Percentiles rank a stretch among this genome's conserved stretches.
Conservation (phyloP, 2,888 invertebrate species). For the Heteromurus nitidus region DNA sequence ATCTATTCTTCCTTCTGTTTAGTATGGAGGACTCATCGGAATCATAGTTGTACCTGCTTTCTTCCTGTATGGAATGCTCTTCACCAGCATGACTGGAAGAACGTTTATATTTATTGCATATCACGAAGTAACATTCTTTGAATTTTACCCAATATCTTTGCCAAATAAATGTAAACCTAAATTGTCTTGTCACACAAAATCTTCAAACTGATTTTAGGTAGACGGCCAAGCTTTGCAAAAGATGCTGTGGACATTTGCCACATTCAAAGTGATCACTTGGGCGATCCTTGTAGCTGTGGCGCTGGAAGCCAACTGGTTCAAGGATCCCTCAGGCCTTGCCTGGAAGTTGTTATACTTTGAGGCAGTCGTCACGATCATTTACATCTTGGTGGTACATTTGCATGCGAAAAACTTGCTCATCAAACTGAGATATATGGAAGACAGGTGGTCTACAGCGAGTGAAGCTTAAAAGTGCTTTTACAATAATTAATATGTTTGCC, state of each 20-base stretch:
- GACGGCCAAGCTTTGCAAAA: constrained; percentile 42
- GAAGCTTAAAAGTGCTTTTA: constrained; percentile 39
- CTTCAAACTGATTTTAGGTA: too few relatives aligned
- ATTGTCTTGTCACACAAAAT: too few relatives aligned
- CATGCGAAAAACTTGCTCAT: constrained; percentile 46
- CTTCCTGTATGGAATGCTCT: constrained; percentile 52
- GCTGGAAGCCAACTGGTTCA: constrained; percentile 53
- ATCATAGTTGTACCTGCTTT: constrained; percentile 58
- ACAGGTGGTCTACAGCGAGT: constrained; percentile 14
- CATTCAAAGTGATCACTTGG: constrained; percentile 58
- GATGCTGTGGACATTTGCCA: constrained; percentile 58
- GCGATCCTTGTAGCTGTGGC: constrained; percentile 53
- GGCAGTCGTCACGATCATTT: constrained; percentile 50
- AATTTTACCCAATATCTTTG: too few relatives aligned
- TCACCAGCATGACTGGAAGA: constrained; percentile 55
- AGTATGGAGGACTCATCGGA: constrained; percentile 56
- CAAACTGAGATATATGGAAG: constrained; percentile 35
- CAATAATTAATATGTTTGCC: too few relatives aligned
- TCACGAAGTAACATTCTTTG: constrained; percentile 40
- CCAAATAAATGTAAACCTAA: too few relatives aligned
- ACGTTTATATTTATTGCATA: constrained; percentile 54
- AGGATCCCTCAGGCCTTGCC: constrained; percentile 44
- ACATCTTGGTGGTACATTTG: constrained; percentile 46
- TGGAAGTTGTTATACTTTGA: constrained; percentile 60
- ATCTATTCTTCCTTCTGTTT: not conserved